Evolutionary conservation across 1,140 invertebrate species (phyloP).

Genomic region (Phocides pigmalion): DNA sequence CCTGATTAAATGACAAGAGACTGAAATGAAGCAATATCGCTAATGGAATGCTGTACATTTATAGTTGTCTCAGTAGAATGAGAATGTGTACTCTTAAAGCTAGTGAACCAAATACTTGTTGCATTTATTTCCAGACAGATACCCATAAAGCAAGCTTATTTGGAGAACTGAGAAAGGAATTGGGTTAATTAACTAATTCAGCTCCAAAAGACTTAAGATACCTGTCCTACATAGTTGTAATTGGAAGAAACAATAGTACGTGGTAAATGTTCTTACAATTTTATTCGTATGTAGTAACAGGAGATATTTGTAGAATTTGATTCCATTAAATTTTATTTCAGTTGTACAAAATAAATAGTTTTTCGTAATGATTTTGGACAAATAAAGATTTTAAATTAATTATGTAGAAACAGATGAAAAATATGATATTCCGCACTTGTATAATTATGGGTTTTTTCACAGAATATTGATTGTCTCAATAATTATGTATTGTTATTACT

Average conservation of each 20-base stretch:
- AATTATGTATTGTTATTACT: no score
- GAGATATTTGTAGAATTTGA: neutral
- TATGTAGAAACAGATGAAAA: no score
- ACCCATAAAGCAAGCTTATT: neutral
- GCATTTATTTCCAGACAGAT: neutral
- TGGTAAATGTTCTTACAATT: neutral
- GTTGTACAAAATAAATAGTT: neutral
- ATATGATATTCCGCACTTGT: no score
- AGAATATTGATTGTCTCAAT: no score
- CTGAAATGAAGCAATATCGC: neutral
- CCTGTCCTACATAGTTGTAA: neutral
- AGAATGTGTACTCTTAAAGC: neutral
- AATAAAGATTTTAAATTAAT: no score
- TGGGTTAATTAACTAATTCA: neutral
- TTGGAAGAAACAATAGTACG: slow-evolving; percentile 3
- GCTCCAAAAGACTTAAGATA: neutral
- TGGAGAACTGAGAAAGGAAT: neutral
- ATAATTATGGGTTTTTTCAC: no score
- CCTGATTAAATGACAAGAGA: no score
- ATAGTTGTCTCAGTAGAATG: neutral
- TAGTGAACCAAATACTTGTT: neutral
- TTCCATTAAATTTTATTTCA: neutral
- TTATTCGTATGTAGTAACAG: neutral
- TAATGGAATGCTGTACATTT: neutral
- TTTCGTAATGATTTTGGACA: no score